phyloP scores from a whole-genome alignment of 2,888 invertebrate genomes.

The Anthophora plumipes region DNA sequence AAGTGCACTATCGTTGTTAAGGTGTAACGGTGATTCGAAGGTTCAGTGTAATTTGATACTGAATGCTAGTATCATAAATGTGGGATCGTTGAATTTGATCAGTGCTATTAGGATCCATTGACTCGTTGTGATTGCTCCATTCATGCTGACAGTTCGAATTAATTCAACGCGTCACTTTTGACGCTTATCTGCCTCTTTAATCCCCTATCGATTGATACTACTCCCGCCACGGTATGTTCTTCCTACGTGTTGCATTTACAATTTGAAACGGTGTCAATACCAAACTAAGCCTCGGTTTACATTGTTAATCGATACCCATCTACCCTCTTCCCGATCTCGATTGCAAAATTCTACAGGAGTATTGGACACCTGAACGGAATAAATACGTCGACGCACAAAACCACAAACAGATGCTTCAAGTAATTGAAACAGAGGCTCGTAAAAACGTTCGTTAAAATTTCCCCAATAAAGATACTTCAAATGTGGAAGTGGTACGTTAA shows the following conservation, averaged over 20 bases:
- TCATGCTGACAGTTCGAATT: conserved; percentile 61
- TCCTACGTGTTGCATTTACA: neutral
- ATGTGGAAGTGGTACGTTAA: neutral
- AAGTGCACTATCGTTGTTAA: neutral
- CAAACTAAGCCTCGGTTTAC: neutral
- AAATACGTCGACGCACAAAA: too few relatives aligned
- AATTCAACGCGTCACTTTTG: conserved; percentile 41
- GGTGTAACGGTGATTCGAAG: neutral
- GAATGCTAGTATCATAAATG: neutral
- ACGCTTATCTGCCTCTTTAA: conserved; percentile 12
- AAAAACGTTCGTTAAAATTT: conserved; percentile 9
- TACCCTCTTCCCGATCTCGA: too few relatives aligned
- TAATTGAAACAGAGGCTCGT: conserved; percentile 11
- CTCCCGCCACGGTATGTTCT: conserved; percentile 5
- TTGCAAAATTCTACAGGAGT: too few relatives aligned
- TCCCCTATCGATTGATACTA: conserved; percentile 6
- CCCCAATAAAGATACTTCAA: conserved; percentile 19
- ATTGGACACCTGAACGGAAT: too few relatives aligned
- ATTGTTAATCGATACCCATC: neutral
- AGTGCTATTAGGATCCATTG: conserved; percentile 7
- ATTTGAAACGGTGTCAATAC: neutral
- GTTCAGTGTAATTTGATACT: neutral
- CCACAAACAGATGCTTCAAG: neutral
- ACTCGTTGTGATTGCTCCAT: conserved; percentile 51
- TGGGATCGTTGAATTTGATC: conserved; percentile 1